Evolutionary conservation across 2,113 vertebrate genomes (phyloP), one percentile per base, ranked within the genome.

Genomic region (Cyanoramphus novaezelandiae): DNA sequence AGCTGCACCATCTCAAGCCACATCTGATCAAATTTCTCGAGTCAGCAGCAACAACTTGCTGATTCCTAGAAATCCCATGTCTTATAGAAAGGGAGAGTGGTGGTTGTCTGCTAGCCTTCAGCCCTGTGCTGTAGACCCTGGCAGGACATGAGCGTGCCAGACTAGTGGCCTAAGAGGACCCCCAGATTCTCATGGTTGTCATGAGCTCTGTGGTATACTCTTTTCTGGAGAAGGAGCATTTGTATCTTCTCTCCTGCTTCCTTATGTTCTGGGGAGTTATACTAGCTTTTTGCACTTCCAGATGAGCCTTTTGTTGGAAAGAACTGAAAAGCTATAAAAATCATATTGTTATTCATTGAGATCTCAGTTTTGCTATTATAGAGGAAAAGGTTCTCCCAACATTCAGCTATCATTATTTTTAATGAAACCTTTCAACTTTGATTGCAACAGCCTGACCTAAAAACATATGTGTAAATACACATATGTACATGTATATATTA

Each of bases 1-100:
- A 88, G 82, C 92, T 96, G 95, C 69, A 84, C 11, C 57, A 64
- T 90, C 82, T 97, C 68, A 78, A 86, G 62, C 17, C 68, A 75
- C 76, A 71, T 86, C 72, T 81, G 55, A 81, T 88, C 85, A 92
- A 75, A 83, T 88, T 37, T 82, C 64, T 57, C 1, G 4, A 65
- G 75, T 95, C 83, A 90, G 82, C 75, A 90, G 79, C 2, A n/a
- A 67, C 55, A 93, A 90, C 43, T 52, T 94, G 71, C 78, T 86
- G 80, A 86, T 67, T 74, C 44, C 62, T 89, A 67, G 57, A 81
- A 93, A 95, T 41, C 11, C 47, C 5, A 17, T 5, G 33, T 35
- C 21, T 86, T 68, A 64, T 21, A 28, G 76, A 63, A 91, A 74
- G 49, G 29, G 18, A 43, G 25, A 70, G 43, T 65, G 71, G 43